Evolutionary conservation across 2,113 vertebrate species (phyloP).

Genomic region (cat (Felis catus)): DNA sequence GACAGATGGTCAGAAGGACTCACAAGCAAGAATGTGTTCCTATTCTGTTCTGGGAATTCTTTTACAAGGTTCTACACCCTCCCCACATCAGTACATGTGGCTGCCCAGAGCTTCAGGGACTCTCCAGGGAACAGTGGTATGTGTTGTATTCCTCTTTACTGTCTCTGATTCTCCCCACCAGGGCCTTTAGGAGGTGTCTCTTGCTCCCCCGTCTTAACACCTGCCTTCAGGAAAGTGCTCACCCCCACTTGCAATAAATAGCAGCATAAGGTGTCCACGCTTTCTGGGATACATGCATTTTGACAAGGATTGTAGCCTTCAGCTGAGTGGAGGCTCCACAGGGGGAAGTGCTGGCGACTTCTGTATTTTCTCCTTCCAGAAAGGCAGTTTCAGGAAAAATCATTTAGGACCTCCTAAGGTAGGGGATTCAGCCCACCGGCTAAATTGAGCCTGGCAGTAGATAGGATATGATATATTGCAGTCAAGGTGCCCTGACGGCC

Average conservation of each 20-base stretch:
- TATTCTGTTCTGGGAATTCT: constrained; percentile 53
- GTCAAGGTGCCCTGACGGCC: background rate
- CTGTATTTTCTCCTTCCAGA: background rate
- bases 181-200: background rate
- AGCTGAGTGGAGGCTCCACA: background rate
- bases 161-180: background rate
- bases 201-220: background rate
- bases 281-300: background rate
- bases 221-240: background rate
- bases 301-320: background rate
- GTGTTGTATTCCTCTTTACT: background rate
- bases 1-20: constrained; percentile 52
- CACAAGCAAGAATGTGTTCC: constrained; percentile 40
- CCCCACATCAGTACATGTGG: background rate
- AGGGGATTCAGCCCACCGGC: background rate
- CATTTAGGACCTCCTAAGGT: background rate
- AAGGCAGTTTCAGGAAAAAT: background rate
- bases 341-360: background rate
- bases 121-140: constrained; percentile 23
- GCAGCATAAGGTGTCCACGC: background rate
- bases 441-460: background rate
- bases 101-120: background rate
- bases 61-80: background rate
- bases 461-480: background rate
- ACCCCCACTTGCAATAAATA: background rate